Base-by-base conservation (phyloP, 2,888 invertebrate genomes). In the Glaucopsyche alexis region DNA sequence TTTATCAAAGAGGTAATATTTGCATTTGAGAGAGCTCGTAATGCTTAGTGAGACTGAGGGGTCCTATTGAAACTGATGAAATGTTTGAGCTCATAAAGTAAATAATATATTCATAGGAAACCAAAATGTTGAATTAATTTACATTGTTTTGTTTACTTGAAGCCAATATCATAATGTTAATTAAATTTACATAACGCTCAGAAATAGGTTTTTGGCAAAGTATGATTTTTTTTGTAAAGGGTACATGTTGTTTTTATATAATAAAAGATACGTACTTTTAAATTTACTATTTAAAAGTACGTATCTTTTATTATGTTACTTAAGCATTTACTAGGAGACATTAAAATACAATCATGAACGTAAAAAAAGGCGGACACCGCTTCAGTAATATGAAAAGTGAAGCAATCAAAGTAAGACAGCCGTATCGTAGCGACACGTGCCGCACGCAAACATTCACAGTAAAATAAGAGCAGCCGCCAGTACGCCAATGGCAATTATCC, bases 1-100 rank as follows among this genome's bases (percentile, higher is more conserved):
- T 99, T 96, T 85, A 96, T 97, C 70, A 97, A 98, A 91, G 98
- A 98, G 93, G 97, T 96, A 86, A 84, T 29, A 60, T 45, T 60
- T 47, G 16, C 70, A 52, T 71, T 64, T 11, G 60, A 70, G 19
- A 7, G 66, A 42, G 66, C 66, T 66, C 6, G n/a, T 42, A 66
- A 66, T 42, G n/a, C 66, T 40, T 42, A 42, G 40, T 40, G 40
- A 60, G 60, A 60, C 42, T 40, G 42, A 66, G 42, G 65, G 40
- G 4, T 42, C 66, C 9, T 66, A 66, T 60, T 60, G 60, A 60
- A 60, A 60, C 29, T 60, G 60, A 60, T 60, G 60, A 60, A 60
- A 60, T 60, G 60, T 60, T 60, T 60, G 60, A 60, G 60, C 60
- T 60, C 60, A 60, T 60, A 60, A 60, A 60, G 60, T 60, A 60